Base-by-base conservation (phyloP, 2,113 vertebrate species). In the Toxostoma redivivum region DNA sequence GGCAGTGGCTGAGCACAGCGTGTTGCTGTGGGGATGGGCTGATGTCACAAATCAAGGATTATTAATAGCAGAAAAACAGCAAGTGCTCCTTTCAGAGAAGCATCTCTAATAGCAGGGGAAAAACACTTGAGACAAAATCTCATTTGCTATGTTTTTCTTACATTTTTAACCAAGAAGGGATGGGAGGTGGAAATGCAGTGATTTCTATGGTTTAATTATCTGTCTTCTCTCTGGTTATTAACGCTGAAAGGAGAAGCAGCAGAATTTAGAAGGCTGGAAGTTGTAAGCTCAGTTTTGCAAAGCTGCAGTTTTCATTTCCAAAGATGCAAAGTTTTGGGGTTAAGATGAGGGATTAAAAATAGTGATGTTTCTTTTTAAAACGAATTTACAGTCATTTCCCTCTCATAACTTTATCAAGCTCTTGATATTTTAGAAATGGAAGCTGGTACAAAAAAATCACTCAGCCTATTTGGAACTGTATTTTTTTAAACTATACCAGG, bases 61-160 rank as follows among this genome's bases (percentile, higher is more conserved):
- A 97, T 96, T 97, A 97, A 97, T 94, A 98, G 97, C 47, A 60
- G 54, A 61, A 88, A 96, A 91, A 1, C 82, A 95, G 82, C 88
- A 87, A 97, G 92, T 81, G 92, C 86, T 91, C 57, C 96, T 96
- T 90, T 81, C 81, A 64, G 58, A 67, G 50, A 67, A 64, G 57
- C 85, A 77, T 95, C 92, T 94, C 94, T 96, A 96, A 96, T 96
- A 95, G 86, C 79, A 94, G 92, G 87, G 88, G 54, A 7, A 78
- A 94, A 76, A 77, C 35, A 90, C 86, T 94, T 87, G 86, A 69
- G 90, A 70, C 86, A 93, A 88, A 82, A 85, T 84, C 82, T 78
- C 74, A 76, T 97, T 95, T 97, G 81, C 81, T 86, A 10, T 95
- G 90, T 95, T 91, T 92, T 88, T 90, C 90, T 86, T 16, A 71